These are phyloP conservation scores for Macquaria ambigua DNA, from an alignment of 2,113 vertebrate species.

Conservation along the genomic window DNA sequence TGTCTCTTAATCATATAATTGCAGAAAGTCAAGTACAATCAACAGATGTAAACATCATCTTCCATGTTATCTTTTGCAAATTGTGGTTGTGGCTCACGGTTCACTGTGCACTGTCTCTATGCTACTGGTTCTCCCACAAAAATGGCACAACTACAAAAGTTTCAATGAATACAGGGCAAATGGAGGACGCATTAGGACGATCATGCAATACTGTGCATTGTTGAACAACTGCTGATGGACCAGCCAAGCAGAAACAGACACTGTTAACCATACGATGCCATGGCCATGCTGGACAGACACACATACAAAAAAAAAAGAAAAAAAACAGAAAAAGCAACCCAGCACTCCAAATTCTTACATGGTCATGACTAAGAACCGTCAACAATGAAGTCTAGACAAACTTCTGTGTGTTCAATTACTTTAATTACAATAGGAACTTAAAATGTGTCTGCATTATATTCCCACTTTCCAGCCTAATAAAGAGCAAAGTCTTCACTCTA, in stretches of 20 bases:
- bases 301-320: conserved; percentile 19
- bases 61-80: background rate
- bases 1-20: background rate
- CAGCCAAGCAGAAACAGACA: conserved; percentile 77
- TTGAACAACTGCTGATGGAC: conserved; percentile 65
- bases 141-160: conserved; percentile 48
- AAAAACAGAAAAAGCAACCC: conserved; percentile 33
- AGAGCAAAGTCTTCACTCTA: background rate
- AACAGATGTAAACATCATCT: background rate
- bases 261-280: conserved; percentile 60
- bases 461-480: background rate
- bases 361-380: background rate
- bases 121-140: conserved; percentile 58
- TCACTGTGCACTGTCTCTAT: conserved; percentile 42
- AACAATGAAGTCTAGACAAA: background rate
- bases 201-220: conserved; percentile 76
- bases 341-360: conserved; percentile 3
- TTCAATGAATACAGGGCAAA: conserved; percentile 72
- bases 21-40: background rate
- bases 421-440: background rate
- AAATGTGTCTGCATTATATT: background rate
- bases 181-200: conserved; percentile 53
- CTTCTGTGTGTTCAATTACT: background rate
- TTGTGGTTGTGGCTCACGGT: background rate
- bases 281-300: conserved; percentile 78